phyloP scores from a whole-genome alignment of 1,140 invertebrate species.

The Apis laboriosa region DNA sequence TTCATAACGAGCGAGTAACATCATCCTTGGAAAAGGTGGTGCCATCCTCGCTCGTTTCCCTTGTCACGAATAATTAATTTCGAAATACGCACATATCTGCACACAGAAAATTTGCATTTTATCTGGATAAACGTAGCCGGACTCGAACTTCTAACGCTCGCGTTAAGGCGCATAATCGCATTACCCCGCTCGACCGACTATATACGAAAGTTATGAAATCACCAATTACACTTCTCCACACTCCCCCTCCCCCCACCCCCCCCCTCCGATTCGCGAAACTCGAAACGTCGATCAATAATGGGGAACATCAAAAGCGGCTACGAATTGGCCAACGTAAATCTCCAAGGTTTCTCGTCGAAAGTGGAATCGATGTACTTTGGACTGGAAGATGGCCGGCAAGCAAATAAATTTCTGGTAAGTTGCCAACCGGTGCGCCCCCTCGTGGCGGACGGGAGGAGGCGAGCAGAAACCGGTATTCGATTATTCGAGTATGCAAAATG shows the following conservation, averaged over 20 bases:
- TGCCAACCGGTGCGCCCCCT: constrained; percentile 47
- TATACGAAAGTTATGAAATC: constrained; percentile 33
- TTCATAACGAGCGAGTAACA: neutral
- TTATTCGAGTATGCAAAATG: constrained; percentile 70
- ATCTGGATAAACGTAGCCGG: neutral
- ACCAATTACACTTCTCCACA: constrained; percentile 4
- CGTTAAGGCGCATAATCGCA: constrained; percentile 20
- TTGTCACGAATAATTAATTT: constrained; percentile 33
- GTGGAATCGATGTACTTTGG: constrained; percentile 58
- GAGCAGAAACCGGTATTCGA: constrained; percentile 49
- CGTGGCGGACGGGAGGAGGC: neutral
- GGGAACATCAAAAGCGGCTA: constrained; percentile 53
- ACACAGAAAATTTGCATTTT: constrained; percentile 4
- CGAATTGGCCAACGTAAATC: constrained; percentile 60
- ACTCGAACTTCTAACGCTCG: neutral
- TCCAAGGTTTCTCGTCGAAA: constrained; percentile 46
- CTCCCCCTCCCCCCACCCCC: too few species aligned
- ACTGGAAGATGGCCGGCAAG: constrained; percentile 56
- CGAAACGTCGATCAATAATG: constrained; percentile 50
- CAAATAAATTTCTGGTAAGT: constrained; percentile 68
- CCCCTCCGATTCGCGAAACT: constrained; percentile 45
- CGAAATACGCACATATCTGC: neutral
- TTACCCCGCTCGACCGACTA: neutral
- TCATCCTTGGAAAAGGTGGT: neutral
- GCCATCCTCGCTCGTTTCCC: too few species aligned